Conservation (phyloP, 2,113 vertebrate species). For the Marmota flaviventris region DNA sequence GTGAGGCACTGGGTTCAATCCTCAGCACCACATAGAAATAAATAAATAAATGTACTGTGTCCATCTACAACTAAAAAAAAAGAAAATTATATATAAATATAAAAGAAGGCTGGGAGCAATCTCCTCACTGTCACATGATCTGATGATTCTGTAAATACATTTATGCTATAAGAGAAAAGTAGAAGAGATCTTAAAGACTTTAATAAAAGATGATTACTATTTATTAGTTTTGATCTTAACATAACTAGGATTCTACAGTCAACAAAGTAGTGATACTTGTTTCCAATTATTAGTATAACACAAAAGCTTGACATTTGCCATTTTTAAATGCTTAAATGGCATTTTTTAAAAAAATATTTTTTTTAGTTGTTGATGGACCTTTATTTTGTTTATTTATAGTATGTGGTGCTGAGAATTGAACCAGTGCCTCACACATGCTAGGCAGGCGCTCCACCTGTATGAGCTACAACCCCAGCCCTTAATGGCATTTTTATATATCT, state of each 20-base stretch:
- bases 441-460: too few relatives aligned
- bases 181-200: background rate
- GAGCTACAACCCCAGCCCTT: too few relatives aligned
- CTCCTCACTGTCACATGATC: background rate
- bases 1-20: too few relatives aligned
- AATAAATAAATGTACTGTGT: too few relatives aligned
- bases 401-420: too few relatives aligned
- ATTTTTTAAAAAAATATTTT: background rate
- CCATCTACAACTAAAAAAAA: too few relatives aligned
- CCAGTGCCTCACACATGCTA: too few relatives aligned
- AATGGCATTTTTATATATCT: background rate
- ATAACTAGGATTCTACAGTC: background rate
- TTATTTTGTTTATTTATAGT: too few relatives aligned
- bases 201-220: background rate
- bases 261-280: background rate
- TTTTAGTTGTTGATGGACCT: too few relatives aligned
- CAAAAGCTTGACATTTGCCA: background rate
- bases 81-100: too few relatives aligned
- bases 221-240: background rate
- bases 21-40: too few relatives aligned
- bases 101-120: background rate
- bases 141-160: background rate
- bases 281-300: constrained; percentile 6
- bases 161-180: background rate
- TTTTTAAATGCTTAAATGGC: background rate